phyloP scores from a whole-genome alignment of 2,113 vertebrate species.

The Neolamprologus longior region DNA sequence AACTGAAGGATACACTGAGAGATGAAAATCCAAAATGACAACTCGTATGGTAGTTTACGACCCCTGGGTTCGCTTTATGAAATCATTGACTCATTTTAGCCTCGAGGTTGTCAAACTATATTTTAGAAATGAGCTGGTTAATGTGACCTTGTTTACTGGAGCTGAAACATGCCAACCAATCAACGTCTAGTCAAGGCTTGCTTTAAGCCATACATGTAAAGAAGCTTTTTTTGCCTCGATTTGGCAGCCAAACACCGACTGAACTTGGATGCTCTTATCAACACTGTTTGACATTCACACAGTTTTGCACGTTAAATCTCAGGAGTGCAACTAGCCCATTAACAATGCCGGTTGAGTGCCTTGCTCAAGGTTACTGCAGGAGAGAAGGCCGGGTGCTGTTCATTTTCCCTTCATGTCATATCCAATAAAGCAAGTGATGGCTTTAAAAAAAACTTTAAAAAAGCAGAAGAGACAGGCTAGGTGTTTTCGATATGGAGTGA shows the following conservation, averaged over 20 bases:
- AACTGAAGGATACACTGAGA: neutral
- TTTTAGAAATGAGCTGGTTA: neutral
- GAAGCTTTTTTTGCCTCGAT: neutral
- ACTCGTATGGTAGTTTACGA: neutral
- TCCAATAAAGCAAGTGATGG: neutral
- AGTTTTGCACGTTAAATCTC: neutral
- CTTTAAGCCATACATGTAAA: neutral
- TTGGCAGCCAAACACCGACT: neutral
- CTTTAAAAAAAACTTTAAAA: neutral
- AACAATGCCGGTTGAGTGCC: conserved; percentile 2
- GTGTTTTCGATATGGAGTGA: neutral
- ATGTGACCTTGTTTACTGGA: neutral
- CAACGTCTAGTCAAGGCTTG: neutral
- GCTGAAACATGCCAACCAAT: neutral
- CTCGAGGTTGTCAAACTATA: neutral
- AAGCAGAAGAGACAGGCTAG: neutral
- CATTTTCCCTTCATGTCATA: neutral
- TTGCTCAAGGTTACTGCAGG: conserved; percentile 35
- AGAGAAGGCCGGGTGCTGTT: neutral
- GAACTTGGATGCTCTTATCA: neutral
- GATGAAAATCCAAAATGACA: neutral
- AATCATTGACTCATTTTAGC: neutral
- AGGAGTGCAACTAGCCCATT: neutral
- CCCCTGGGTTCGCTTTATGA: neutral
- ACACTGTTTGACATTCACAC: neutral